Conservation (phyloP, 1,140 invertebrate genomes). For the Panagrolaimus sp. region DNA sequence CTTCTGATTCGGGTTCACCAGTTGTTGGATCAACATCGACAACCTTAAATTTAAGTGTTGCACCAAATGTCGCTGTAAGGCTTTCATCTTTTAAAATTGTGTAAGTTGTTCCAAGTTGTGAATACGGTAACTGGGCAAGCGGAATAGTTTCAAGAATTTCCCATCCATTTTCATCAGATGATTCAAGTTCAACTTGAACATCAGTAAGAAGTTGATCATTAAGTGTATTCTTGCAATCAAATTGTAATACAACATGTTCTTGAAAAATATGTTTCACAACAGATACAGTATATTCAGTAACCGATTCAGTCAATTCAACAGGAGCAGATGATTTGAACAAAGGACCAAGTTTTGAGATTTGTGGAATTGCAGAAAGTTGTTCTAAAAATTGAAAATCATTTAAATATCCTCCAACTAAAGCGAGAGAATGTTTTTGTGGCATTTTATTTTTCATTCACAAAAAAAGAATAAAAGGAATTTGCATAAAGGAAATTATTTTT, state of each 20-base stretch:
- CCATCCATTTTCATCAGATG: conserved; percentile 60
- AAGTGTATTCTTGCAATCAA: conserved; percentile 89
- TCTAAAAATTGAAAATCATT: conserved; percentile 61
- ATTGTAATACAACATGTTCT: conserved; percentile 76
- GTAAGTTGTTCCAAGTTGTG: conserved; percentile 79
- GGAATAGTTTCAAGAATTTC: conserved; percentile 73
- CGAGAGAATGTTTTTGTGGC: too few relatives aligned
- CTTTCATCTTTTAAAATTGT: conserved; percentile 70
- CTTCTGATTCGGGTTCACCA: conserved; percentile 78
- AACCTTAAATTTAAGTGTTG: conserved; percentile 83
- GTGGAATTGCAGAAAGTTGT: conserved; percentile 71
- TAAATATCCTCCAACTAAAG: background rate
- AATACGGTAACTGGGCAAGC: conserved; percentile 74
- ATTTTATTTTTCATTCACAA: too few relatives aligned
- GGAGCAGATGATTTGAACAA: conserved; percentile 81
- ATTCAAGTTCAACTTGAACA: conserved; percentile 78
- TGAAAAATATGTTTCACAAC: conserved; percentile 88
- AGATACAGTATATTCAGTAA: conserved; percentile 93
- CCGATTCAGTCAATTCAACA: conserved; percentile 89
- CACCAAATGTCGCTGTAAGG: conserved; percentile 71
- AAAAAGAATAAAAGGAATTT: too few relatives aligned
- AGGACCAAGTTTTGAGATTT: conserved; percentile 66
- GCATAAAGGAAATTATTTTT: too few relatives aligned
- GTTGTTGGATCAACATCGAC: conserved; percentile 87
- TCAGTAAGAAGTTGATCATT: conserved; percentile 88